Evolutionary conservation across 2,113 vertebrate genomes (phyloP), one percentile per base, ranked within the genome.

Genomic region (Salminus brasiliensis): DNA sequence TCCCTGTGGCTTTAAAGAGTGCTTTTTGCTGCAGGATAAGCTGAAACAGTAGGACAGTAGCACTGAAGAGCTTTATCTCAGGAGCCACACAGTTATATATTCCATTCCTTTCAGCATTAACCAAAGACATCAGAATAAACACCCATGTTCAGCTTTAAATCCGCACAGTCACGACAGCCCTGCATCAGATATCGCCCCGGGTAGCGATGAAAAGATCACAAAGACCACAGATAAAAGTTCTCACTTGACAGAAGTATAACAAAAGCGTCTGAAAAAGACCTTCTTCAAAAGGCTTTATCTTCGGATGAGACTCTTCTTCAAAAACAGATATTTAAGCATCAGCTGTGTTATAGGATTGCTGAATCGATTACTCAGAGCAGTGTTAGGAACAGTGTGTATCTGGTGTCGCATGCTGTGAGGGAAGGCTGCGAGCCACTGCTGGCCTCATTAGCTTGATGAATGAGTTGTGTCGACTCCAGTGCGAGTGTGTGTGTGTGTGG

Each of bases 381-480:
- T 81, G 47, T 78, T 53, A 25, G 30, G 47, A 76, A 18, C 41
- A 13, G 27, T 63, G 25, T 75, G 41, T 67, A 66, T 78, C 52
- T 55, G 60, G 36, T 13, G 25, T 59, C 32, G 32, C n/a, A 12
- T 47, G 66, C 47, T 47, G 74, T 43, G 70, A 57, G 23, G 47
- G n/a, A 66, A 81, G 72, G 55, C 27, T 39, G 25, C 13, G 21
- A 23, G 79, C 21, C 41, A 49, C 47, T 53, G n/a, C 8, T 47
- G 34, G 47, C 72, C 60, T 72, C 72, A 81, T 81, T 72, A 71
- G 66, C 65, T 78, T 83, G 72, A 74, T 81, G 41, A 81, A 73
- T 82, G 67, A 29, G 47, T 47, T 67, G 39, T 68, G 45, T 71
- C 29, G n/a, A 62, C 47, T 60, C 15, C 25, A 23, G 32, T 47